Evolutionary conservation across 1,140 invertebrate species (phyloP).

Genomic region (Cataglyphis hispanica): DNA sequence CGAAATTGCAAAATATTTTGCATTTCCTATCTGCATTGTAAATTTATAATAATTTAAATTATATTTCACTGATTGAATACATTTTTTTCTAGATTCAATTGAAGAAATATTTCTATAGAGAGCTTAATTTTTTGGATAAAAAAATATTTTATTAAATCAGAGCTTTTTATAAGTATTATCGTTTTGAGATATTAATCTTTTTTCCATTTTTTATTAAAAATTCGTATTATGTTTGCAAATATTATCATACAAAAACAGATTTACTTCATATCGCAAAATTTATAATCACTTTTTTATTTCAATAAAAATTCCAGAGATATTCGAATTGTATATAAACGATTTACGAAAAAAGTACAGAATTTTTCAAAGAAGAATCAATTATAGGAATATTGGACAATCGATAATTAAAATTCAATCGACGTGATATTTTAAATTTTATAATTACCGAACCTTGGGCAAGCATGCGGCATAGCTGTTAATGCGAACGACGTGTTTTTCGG

Average conservation of each 20-base stretch:
- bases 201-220: neutral
- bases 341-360: neutral
- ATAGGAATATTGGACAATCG: neutral
- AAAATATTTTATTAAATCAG: no score
- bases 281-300: neutral
- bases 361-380: neutral
- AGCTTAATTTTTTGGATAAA: no score
- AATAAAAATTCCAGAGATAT: neutral
- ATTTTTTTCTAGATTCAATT: no score
- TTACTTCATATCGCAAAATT: neutral
- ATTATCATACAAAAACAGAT: neutral
- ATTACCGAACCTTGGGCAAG: neutral
- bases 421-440: neutral
- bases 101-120: no score
- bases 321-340: neutral
- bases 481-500: conserved; percentile 21
- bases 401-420: neutral
- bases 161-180: neutral
- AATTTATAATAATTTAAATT: neutral
- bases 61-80: no score
- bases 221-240: neutral
- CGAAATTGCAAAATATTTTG: neutral
- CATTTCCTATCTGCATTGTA: neutral
- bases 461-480: neutral
- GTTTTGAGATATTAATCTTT: neutral